phyloP scores from a whole-genome alignment of 1,140 invertebrate species.

The Calliphora vicina region DNA sequence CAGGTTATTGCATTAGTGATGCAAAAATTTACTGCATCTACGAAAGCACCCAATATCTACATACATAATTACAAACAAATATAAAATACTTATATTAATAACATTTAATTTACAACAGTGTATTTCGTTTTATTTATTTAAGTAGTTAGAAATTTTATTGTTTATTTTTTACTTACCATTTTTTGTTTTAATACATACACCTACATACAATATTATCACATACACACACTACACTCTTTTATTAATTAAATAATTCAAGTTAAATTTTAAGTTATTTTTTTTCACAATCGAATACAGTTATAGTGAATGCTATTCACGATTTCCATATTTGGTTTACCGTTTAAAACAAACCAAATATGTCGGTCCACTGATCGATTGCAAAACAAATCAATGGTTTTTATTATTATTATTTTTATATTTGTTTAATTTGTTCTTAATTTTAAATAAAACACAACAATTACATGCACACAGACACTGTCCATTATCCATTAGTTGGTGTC shows the following conservation, averaged over 20 bases:
- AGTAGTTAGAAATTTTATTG: neutral
- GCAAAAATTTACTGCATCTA: too few relatives aligned
- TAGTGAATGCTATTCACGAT: too few relatives aligned
- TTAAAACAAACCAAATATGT: too few relatives aligned
- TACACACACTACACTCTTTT: neutral
- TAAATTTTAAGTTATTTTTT: neutral
- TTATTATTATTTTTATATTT: neutral
- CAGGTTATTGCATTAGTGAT: too few relatives aligned
- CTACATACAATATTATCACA: neutral
- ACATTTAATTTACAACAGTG: neutral
- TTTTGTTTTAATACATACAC: too few relatives aligned
- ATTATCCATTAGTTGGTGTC: too few relatives aligned
- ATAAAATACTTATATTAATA: neutral
- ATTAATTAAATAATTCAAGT: neutral
- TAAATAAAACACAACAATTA: neutral
- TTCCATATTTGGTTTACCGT: too few relatives aligned
- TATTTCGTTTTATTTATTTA: neutral
- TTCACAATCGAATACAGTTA: neutral
- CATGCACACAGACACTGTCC: neutral
- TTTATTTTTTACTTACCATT: neutral
- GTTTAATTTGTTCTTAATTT: neutral
- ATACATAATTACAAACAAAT: too few relatives aligned
- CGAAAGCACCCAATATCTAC: too few relatives aligned
- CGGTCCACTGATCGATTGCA: too few relatives aligned
- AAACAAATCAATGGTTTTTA: neutral